A percentile compares a stretch with the other conserved stretches of the same genome.
These are phyloP conservation scores for Drosophila stalkeri DNA, from an alignment of 2,888 invertebrate species.

Conservation along the genomic window DNA sequence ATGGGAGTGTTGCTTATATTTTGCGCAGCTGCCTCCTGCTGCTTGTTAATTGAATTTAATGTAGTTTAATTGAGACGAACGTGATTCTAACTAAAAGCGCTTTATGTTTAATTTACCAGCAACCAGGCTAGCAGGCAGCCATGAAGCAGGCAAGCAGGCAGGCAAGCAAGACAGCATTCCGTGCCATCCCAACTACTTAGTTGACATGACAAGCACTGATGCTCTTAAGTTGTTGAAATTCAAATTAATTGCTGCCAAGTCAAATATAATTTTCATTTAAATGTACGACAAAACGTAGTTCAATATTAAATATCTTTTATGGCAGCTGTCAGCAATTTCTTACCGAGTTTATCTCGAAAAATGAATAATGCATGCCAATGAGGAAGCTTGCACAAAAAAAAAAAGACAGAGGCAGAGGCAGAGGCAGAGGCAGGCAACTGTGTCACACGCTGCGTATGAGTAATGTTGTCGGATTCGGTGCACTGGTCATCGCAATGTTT, in stretches of 20 bases:
- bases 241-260: constrained; percentile 72
- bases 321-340: constrained; percentile 67
- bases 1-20: constrained; percentile 74
- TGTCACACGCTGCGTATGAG: constrained; percentile 74
- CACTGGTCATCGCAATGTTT: constrained; percentile 53
- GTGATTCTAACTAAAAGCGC: constrained; percentile 79
- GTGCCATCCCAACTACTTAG: constrained; percentile 42
- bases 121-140: constrained; percentile 14
- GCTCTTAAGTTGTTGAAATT: constrained; percentile 73
- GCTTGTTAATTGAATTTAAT: constrained; percentile 79
- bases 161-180: constrained; percentile 14
- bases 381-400: constrained; percentile 31
- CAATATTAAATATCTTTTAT: constrained; percentile 68
- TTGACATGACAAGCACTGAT: constrained; percentile 53
- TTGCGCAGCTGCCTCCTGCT: constrained; percentile 46
- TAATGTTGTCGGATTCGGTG: constrained; percentile 56
- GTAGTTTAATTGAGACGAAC: constrained; percentile 82
- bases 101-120: constrained; percentile 79
- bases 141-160: constrained; percentile 14
- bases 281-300: constrained; percentile 51
- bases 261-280: constrained; percentile 56
- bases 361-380: constrained; percentile 71
- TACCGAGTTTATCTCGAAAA: constrained; percentile 51
- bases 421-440: constrained; percentile 39
- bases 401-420: constrained; percentile 9